Evolutionary conservation across 2,797 vertebrate genomes (phyloP), one percentile per base, ranked within the genome.

Genomic region (Brachyrhaphis roseni): DNA sequence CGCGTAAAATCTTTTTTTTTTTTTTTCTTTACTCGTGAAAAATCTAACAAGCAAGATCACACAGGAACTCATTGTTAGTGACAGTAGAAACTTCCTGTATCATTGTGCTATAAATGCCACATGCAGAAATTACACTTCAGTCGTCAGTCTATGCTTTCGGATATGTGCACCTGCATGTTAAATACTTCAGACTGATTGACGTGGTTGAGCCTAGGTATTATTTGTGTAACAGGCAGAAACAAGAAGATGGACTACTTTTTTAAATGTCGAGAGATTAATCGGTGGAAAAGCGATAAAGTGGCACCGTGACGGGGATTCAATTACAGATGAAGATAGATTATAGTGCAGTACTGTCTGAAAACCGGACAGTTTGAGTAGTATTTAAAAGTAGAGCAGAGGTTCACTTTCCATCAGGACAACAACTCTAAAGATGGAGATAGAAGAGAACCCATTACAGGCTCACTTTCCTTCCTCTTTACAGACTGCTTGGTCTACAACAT

Each of bases 41-140:
- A 66, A 36, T 23, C 47, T 5, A 7, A 11, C 0, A 20, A 74
- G 18, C 20, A 23, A 59, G 47, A 46, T 76, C 15, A 51, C 31
- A 75, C 68, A 62, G 70, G 75, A 79, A 86, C 18, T 64, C 34
- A 51, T 4, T 41, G 39, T 59, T 72, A 55, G 23, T 81, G 16
- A 79, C 62, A 75, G 20, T 15, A 57, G 36, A 16, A 0, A 26
- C 76, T 82, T 89, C 79, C 82, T 83, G 78, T n/a, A 39, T 4
- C 23, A 20, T 68, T 74, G 39, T 78, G 16, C 57, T 36, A 39
- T 77, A 39, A 59, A 72, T 72, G 41, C 68, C 39, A 76, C 70
- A 26, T 70, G 31, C 55, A 80, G 31, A 75, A 79, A 71, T 28
- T 13, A 18, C 59, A 1, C 47, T 36, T 45, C 28, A n/a, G 7